Percentiles rank a stretch among this genome's conserved stretches.
These are phyloP conservation scores for Coluber constrictor DNA, from an alignment of 2,797 vertebrate species.

Conservation along the genomic window DNA sequence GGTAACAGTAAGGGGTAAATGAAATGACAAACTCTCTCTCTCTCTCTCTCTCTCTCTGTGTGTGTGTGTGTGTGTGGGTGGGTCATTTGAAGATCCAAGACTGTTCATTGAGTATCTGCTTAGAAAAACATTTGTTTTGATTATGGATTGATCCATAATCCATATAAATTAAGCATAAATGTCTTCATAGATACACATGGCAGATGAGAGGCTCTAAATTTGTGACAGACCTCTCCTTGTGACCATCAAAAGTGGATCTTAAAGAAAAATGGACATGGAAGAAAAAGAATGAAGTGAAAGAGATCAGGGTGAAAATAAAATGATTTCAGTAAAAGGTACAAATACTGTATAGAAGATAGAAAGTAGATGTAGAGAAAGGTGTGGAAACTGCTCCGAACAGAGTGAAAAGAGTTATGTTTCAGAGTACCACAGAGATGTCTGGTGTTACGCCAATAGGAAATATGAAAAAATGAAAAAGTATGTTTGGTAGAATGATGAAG, in stretches of 20 bases:
- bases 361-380: not conserved
- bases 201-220: not conserved
- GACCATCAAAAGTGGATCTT: not conserved
- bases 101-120: not conserved
- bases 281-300: not conserved
- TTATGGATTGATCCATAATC: not conserved
- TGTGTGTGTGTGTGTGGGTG: too few species aligned
- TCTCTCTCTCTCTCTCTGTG: too few species aligned
- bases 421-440: not conserved
- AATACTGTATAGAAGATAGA: not conserved
- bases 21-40: not conserved
- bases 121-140: not conserved
- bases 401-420: not conserved
- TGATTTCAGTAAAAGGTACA: not conserved
- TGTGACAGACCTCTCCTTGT: not conserved
- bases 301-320: not conserved
- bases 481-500: not conserved
- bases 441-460: not conserved
- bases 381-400: not conserved
- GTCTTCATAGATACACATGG: not conserved
- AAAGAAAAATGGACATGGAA: not conserved
- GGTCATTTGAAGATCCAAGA: not conserved
- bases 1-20: not conserved
- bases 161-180: not conserved
- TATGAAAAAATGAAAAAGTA: not conserved